Conservation (phyloP, 64 coral and sea anemone species). For the Actinia tenebrosa region DNA sequence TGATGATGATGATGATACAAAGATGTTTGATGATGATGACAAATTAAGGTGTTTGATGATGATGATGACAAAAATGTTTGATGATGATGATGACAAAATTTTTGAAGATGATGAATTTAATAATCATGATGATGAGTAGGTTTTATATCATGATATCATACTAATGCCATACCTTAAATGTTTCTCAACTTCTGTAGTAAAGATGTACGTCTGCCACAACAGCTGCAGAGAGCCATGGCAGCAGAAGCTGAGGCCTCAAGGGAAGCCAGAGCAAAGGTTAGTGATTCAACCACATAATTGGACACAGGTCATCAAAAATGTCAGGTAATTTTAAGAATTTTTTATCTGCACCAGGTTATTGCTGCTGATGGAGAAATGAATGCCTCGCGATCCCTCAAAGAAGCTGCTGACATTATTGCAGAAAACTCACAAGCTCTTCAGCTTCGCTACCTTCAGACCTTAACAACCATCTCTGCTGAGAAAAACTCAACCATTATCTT, state of each 20-base stretch:
- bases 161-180: too few relatives aligned
- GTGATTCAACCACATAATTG: neutral
- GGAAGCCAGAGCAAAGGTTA: conserved; percentile 75
- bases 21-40: too few relatives aligned
- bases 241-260: conserved; percentile 72
- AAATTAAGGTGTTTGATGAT: too few relatives aligned
- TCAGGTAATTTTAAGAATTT: neutral
- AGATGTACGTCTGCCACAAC: conserved; percentile 75
- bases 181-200: conserved; percentile 24
- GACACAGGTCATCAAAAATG: too few relatives aligned
- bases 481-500: conserved; percentile 88
- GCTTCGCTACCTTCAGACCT: conserved; percentile 79
- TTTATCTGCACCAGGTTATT: conserved; percentile 35
- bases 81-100: too few relatives aligned
- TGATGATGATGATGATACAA: too few relatives aligned
- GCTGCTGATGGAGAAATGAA: conserved; percentile 79
- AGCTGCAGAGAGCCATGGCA: conserved; percentile 79
- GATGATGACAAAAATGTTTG: too few relatives aligned
- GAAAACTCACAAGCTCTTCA: conserved; percentile 75
- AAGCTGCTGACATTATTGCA: conserved; percentile 73
- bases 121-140: too few relatives aligned
- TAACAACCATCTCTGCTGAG: conserved; percentile 84
- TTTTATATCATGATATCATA: too few relatives aligned
- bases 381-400: conserved; percentile 68
- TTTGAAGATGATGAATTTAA: too few relatives aligned